Conservation (phyloP, 1,140 invertebrate species). For the Forficula auricularia region DNA sequence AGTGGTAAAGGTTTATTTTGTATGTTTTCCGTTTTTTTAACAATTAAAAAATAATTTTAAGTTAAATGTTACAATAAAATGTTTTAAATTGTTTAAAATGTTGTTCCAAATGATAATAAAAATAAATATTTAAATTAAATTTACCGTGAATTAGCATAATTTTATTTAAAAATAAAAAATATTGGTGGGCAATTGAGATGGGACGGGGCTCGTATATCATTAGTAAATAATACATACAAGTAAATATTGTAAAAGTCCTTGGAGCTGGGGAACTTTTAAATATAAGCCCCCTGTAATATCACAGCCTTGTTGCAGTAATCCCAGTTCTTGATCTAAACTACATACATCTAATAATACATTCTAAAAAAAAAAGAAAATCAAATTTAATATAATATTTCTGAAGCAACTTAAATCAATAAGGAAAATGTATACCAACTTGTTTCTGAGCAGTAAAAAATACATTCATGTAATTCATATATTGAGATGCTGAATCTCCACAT, state of each 20-base stretch:
- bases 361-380: conserved; percentile 25
- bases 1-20: too few relatives aligned
- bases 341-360: conserved; percentile 86
- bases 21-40: too few relatives aligned
- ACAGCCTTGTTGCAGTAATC: conserved; percentile 82
- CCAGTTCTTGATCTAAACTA: conserved; percentile 76
- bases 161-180: too few relatives aligned
- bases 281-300: conserved; percentile 90
- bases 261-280: conserved; percentile 53
- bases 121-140: too few relatives aligned
- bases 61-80: too few relatives aligned
- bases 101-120: too few relatives aligned
- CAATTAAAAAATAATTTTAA: too few relatives aligned
- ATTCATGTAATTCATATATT: conserved; percentile 99
- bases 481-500: conserved; percentile 74
- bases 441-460: conserved; percentile 90
- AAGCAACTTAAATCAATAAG: neutral
- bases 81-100: too few relatives aligned
- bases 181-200: too few relatives aligned
- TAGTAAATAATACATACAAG: too few relatives aligned
- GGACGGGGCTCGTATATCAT: too few relatives aligned
- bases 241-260: conserved; percentile 81
- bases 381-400: neutral
- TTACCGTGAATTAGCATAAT: too few relatives aligned
- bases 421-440: conserved; percentile 32